These are phyloP conservation scores for Heliornis fulica DNA, from an alignment of 2,113 vertebrate species.

Conservation along the genomic window DNA sequence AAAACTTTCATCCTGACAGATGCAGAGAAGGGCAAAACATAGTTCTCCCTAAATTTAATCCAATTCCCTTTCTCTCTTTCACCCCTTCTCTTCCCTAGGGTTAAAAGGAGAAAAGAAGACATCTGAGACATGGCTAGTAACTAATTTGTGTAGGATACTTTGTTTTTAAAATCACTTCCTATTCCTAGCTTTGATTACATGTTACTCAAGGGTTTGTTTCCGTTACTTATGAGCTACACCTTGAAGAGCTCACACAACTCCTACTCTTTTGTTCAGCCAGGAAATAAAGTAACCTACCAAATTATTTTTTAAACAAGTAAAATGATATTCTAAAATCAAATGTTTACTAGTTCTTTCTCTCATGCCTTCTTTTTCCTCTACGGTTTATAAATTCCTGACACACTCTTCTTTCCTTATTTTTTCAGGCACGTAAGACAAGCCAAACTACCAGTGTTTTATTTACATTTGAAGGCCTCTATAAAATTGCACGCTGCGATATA, in stretches of 20 bases:
- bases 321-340: background rate
- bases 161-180: background rate
- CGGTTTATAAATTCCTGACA: background rate
- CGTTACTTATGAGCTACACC: background rate
- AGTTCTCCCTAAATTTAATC: background rate
- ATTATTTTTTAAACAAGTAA: background rate
- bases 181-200: background rate
- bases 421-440: background rate
- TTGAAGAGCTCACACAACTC: background rate
- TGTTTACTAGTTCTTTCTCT: background rate
- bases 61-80: background rate
- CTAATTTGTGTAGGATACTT: background rate
- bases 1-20: background rate
- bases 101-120: background rate
- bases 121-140: background rate
- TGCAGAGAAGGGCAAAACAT: background rate
- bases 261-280: background rate
- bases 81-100: background rate
- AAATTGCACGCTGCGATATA: background rate
- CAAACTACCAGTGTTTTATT: background rate
- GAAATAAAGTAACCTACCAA: background rate
- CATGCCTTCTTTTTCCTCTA: background rate
- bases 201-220: background rate
- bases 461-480: conserved; percentile 30
- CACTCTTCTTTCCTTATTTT: background rate